Percentiles rank a stretch among this genome's conserved stretches.
phyloP scores from a whole-genome alignment of 2,797 vertebrate species.

The Sebastes paucispinis region DNA sequence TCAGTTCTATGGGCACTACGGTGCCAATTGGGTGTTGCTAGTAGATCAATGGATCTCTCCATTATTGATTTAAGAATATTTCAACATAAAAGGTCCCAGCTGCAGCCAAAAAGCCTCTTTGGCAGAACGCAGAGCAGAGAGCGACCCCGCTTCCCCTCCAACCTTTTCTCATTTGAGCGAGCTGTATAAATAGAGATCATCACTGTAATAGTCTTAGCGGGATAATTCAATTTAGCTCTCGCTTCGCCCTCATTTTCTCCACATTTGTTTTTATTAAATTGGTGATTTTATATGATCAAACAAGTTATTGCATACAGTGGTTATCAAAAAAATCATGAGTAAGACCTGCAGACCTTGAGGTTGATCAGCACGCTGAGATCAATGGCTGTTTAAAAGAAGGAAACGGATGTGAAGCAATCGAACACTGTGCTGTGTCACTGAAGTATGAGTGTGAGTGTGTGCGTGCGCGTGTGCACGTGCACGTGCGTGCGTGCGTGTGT shows the following conservation, averaged over 20 bases:
- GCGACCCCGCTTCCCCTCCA: conserved; percentile 22
- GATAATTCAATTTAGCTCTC: conserved; percentile 63
- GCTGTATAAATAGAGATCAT: conserved; percentile 60
- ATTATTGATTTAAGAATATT: conserved; percentile 75
- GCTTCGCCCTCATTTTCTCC: conserved; percentile 52
- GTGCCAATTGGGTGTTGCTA: conserved; percentile 68
- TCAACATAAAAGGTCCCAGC: conserved; percentile 63
- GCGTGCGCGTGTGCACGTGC: background rate
- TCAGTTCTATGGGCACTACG: conserved; percentile 53
- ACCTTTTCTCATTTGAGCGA: conserved; percentile 39
- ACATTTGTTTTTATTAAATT: conserved; percentile 49
- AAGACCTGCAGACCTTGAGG: background rate
- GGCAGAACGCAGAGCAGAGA: conserved; percentile 25
- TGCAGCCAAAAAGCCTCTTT: conserved; percentile 69
- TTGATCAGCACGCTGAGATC: background rate
- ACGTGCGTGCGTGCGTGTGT: too few species aligned
- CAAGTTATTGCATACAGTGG: background rate
- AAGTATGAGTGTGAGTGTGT: conserved; percentile 3
- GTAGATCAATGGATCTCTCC: conserved; percentile 65
- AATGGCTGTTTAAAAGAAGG: background rate
- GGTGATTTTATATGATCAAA: conserved; percentile 8
- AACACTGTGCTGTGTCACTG: conserved; percentile 4
- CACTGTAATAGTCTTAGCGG: conserved; percentile 57
- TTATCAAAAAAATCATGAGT: background rate
- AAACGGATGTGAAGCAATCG: background rate